Evolutionary conservation across 1,140 invertebrate species (phyloP).

Genomic region (Conus ventricosus): DNA sequence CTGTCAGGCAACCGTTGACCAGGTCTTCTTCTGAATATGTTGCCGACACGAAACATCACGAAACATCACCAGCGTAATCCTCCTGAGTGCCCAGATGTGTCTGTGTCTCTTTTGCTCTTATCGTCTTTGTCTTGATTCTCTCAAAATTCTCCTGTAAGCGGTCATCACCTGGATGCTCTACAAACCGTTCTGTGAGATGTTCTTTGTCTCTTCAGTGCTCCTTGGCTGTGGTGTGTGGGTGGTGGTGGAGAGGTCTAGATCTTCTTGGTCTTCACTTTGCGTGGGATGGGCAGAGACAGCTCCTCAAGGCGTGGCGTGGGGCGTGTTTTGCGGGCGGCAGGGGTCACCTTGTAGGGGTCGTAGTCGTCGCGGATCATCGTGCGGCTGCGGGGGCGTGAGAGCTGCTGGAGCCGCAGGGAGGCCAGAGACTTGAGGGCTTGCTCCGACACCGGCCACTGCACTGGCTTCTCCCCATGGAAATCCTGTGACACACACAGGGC

Average conservation of each 20-base stretch:
- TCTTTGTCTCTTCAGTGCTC: not conserved
- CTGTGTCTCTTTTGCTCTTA: too few relatives aligned
- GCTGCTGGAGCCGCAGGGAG: conserved; percentile 61
- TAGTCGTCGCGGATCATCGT: conserved; percentile 67
- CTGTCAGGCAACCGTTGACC: too few relatives aligned
- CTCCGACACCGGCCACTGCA: conserved; percentile 60
- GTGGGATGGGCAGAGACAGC: conserved; percentile 60
- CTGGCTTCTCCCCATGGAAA: conserved; percentile 56
- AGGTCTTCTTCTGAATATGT: too few relatives aligned
- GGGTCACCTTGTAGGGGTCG: conserved; percentile 64
- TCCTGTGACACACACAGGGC: conserved; percentile 18
- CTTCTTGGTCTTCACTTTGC: conserved; percentile 64
- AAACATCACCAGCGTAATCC: too few relatives aligned
- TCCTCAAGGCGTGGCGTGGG: conserved; percentile 65
- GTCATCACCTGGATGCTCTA: too few relatives aligned
- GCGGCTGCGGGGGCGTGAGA: conserved; percentile 64
- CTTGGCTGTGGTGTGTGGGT: not conserved
- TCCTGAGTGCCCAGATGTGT: too few relatives aligned
- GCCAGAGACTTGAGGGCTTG: conserved; percentile 63
- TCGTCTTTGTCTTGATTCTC: too few relatives aligned
- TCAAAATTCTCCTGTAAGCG: too few relatives aligned
- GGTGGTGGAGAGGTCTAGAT: not conserved
- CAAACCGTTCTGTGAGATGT: not conserved
- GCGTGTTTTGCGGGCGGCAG: conserved; percentile 53
- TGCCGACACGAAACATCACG: too few relatives aligned